phyloP scores from a whole-genome alignment of 2,113 vertebrate species.

The Gasterosteus aculeatus region DNA sequence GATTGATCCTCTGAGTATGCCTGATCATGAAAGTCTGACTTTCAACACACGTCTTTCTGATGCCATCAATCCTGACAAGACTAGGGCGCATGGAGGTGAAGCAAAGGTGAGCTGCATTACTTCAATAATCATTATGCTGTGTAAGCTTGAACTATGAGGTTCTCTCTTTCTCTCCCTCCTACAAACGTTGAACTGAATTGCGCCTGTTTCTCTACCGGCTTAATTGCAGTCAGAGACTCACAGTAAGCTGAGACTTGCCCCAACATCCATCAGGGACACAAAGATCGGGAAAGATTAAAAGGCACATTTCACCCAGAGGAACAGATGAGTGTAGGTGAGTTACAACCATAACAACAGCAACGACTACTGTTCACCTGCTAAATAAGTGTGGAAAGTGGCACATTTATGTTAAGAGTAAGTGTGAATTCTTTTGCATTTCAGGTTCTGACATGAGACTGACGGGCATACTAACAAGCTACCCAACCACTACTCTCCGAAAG shows the following conservation, averaged over 20 bases:
- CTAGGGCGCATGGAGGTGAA: neutral
- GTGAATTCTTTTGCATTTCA: conserved; percentile 39
- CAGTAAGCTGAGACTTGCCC: conserved; percentile 14
- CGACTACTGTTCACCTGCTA: conserved; percentile 23
- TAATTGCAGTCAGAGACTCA: conserved; percentile 58
- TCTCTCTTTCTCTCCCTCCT: neutral
- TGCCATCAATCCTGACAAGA: conserved; percentile 17
- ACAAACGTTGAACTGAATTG: conserved; percentile 23
- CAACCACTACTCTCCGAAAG: conserved; percentile 55
- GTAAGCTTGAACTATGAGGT: neutral
- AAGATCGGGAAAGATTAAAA: conserved; percentile 62
- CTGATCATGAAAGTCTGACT: conserved; percentile 54
- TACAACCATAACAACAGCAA: conserved; percentile 23
- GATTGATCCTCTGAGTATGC: conserved; percentile 77
- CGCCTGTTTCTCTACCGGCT: conserved; percentile 12
- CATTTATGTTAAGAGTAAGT: conserved; percentile 39
- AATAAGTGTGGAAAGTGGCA: conserved; percentile 28
- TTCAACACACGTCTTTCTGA: conserved; percentile 20
- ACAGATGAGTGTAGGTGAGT: conserved; percentile 61
- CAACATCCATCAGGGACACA: conserved; percentile 45
- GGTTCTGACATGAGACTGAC: conserved; percentile 61
- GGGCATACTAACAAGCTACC: conserved; percentile 60
- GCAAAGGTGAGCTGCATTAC: conserved; percentile 57
- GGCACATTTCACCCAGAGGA: conserved; percentile 12
- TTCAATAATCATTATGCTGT: conserved; percentile 32